phyloP scores from a whole-genome alignment of 2,113 vertebrate species.

The Ranitomeya variabilis region DNA sequence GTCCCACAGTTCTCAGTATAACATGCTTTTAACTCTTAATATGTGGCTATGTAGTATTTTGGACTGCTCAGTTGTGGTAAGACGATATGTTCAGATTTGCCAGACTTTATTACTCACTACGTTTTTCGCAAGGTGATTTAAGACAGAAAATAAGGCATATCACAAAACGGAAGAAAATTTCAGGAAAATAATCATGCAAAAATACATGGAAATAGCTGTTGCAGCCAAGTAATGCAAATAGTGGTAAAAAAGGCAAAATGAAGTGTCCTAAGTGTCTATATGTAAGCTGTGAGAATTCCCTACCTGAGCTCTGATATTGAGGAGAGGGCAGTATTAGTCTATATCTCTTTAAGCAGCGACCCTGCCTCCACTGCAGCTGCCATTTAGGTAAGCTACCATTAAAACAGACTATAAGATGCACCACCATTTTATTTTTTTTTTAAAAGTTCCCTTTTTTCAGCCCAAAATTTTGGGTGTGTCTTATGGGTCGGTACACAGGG shows the following conservation, averaged over 20 bases:
- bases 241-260: background rate
- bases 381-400: too few relatives aligned
- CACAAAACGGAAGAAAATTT: background rate
- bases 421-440: too few relatives aligned
- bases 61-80: background rate
- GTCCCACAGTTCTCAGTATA: constrained; percentile 55
- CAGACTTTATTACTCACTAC: background rate
- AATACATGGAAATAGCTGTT: background rate
- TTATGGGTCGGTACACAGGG: too few relatives aligned
- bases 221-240: background rate
- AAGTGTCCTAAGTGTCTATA: background rate
- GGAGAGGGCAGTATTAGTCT: background rate
- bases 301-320: background rate
- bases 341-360: background rate
- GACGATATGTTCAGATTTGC: background rate
- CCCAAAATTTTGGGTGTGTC: too few relatives aligned
- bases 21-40: constrained; percentile 38
- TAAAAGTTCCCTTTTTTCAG: too few relatives aligned
- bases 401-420: too few relatives aligned
- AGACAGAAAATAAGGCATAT: background rate
- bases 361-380: too few relatives aligned
- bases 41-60: background rate
- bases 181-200: background rate
- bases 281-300: background rate
- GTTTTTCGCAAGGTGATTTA: background rate